These are phyloP conservation scores for Corythaixoides concolor DNA, from an alignment of 2,113 vertebrate genomes.

Conservation along the genomic window DNA sequence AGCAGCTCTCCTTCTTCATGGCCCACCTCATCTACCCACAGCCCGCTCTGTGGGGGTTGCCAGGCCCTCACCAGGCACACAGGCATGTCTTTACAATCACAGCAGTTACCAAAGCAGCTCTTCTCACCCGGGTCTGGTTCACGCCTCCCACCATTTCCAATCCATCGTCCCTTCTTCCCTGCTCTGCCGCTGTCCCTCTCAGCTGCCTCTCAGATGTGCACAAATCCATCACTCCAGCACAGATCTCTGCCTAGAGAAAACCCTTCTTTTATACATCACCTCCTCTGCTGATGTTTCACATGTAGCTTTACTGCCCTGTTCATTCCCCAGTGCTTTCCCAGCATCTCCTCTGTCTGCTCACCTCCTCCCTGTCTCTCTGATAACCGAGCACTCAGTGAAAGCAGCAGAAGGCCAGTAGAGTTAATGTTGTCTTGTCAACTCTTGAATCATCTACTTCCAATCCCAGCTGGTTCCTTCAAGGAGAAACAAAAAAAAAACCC, in stretches of 20 bases:
- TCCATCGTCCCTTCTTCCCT: not conserved
- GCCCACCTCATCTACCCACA: no score
- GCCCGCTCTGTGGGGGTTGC: fast-evolving
- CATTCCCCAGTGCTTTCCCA: fast-evolving
- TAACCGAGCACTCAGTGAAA: not conserved
- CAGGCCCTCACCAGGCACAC: not conserved
- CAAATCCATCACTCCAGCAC: not conserved
- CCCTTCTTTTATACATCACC: not conserved
- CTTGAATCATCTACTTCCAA: not conserved
- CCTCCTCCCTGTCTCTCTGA: not conserved
- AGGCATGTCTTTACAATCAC: not conserved
- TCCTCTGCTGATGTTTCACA: not conserved
- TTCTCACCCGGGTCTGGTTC: not conserved
- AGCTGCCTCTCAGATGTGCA: not conserved
- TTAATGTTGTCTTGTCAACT: not conserved
- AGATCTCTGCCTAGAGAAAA: not conserved
- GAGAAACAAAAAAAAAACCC: not conserved
- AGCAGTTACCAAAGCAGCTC: not conserved
- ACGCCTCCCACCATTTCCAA: not conserved
- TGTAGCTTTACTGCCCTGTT: not conserved
- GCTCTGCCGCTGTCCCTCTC: not conserved
- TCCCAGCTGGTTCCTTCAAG: not conserved
- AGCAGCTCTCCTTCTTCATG: not conserved
- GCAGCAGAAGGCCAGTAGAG: not conserved
- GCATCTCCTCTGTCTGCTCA: fast-evolving